Conservation (phyloP, 2,113 vertebrate genomes). For the Lepus timidus region DNA sequence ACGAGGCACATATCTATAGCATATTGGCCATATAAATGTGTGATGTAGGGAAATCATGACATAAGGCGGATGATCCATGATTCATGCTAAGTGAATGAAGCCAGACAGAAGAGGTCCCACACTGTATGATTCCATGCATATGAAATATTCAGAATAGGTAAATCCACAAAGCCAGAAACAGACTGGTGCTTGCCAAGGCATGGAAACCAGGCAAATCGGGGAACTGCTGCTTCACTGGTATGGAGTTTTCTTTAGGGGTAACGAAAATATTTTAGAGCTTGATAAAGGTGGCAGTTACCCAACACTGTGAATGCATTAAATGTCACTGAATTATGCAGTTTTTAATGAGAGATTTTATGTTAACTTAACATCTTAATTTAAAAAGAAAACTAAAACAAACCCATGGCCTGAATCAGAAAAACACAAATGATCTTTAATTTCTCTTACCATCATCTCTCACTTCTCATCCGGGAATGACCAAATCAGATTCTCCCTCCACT, state of each 20-base stretch:
- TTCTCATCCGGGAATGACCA: background rate
- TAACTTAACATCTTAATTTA: conserved; percentile 17
- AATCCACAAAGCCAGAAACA: background rate
- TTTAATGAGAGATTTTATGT: background rate
- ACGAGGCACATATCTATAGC: background rate
- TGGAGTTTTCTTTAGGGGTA: background rate
- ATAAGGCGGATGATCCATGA: background rate
- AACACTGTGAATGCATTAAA: background rate
- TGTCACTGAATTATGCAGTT: background rate
- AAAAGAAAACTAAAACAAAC: conserved; percentile 30
- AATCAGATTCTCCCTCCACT: background rate
- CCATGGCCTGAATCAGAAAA: background rate
- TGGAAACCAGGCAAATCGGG: background rate
- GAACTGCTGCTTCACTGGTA: background rate
- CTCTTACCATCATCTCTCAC: background rate
- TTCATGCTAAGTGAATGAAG: background rate
- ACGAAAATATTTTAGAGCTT: conserved; percentile 22
- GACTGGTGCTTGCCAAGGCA: background rate
- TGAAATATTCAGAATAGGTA: background rate
- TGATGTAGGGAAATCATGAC: background rate
- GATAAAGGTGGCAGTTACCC: background rate
- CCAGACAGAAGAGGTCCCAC: background rate
- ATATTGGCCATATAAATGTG: background rate
- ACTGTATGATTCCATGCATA: background rate
- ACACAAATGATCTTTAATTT: background rate